phyloP scores from a whole-genome alignment of 1,140 invertebrate genomes.

The Drosophila pseudoobscura region DNA sequence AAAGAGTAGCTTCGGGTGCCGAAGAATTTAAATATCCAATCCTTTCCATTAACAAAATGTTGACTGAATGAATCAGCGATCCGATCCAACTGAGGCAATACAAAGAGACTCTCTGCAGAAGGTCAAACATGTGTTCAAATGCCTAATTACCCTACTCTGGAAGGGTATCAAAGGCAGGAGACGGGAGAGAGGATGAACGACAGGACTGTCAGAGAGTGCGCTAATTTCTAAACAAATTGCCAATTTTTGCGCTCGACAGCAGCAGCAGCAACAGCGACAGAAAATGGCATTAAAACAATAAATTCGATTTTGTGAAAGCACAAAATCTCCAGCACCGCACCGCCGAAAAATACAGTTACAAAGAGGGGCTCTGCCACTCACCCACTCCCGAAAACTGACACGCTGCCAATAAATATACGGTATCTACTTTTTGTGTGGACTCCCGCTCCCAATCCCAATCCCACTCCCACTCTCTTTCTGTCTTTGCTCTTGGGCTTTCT shows the following conservation, averaged over 20 bases:
- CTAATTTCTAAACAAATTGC: constrained; percentile 81
- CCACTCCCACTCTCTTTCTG: background rate
- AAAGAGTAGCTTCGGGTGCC: no score
- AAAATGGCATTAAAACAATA: constrained; percentile 81
- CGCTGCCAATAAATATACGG: constrained; percentile 74
- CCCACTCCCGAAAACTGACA: constrained; percentile 23
- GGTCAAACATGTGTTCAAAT: no score
- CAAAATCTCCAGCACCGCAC: constrained; percentile 9
- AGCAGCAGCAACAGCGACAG: constrained; percentile 51
- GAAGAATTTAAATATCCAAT: no score
- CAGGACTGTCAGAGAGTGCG: constrained; percentile 43
- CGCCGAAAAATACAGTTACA: constrained; percentile 22
- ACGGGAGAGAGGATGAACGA: background rate
- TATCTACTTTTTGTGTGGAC: constrained; percentile 56
- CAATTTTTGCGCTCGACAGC: constrained; percentile 68
- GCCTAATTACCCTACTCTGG: no score
- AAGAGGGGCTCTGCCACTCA: background rate
- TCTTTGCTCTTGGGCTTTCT: constrained; percentile 21
- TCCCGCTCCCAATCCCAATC: constrained; percentile 7
- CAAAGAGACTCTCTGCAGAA: no score
- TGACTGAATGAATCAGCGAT: no score
- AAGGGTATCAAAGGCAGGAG: no score
- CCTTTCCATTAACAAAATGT: no score
- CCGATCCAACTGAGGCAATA: no score
- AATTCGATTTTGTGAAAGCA: constrained; percentile 72